Evolutionary conservation across 2,888 invertebrate genomes (phyloP).

Genomic region (Pachymerium ferrugineum): DNA sequence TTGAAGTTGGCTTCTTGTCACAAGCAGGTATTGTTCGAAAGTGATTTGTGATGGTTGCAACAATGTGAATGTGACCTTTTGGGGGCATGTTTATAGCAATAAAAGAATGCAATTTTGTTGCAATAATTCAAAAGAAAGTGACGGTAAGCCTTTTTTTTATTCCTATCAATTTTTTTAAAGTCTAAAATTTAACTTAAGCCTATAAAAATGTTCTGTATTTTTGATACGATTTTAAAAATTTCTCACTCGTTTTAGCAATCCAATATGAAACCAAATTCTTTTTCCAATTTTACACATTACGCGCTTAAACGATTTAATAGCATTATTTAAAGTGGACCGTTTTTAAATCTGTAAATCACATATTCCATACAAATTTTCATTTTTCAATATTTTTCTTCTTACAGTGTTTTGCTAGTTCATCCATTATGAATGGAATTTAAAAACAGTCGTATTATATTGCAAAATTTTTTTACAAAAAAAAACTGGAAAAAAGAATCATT

Average conservation of each 20-base stretch:
- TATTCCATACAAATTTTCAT: not conserved
- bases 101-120: not conserved
- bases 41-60: conserved; percentile 1
- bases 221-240: not conserved
- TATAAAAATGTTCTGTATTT: not conserved
- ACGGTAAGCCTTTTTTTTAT: not conserved
- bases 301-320: not conserved
- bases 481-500: no score
- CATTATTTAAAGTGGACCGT: not conserved
- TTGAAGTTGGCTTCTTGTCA: conserved; percentile 13
- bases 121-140: not conserved
- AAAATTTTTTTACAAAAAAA: no score
- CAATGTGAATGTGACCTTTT: not conserved
- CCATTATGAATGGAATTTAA: no score
- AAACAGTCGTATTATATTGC: no score
- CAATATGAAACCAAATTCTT: not conserved
- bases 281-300: not conserved
- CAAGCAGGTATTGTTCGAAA: not conserved
- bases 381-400: not conserved
- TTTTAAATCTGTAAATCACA: no score
- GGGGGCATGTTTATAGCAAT: not conserved
- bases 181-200: no score
- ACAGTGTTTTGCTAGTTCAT: no score
- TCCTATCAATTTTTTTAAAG: not conserved
- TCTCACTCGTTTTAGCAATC: no score